These are phyloP conservation scores for Athene noctua DNA, from an alignment of 2,113 vertebrate genomes.

Conservation along the genomic window DNA sequence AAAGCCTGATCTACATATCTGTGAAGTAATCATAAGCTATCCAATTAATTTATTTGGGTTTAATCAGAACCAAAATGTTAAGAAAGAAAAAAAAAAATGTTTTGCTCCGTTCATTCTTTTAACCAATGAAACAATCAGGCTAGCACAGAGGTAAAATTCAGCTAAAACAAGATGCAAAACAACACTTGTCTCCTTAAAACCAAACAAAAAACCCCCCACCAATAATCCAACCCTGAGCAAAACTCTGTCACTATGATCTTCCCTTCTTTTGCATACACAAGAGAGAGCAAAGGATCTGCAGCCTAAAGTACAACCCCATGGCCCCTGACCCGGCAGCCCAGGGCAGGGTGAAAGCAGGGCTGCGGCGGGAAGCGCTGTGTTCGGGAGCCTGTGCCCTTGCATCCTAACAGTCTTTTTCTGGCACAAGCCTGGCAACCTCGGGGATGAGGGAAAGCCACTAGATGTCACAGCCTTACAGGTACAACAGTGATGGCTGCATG, in stretches of 20 bases:
- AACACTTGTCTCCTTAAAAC: not conserved
- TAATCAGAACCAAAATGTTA: not conserved
- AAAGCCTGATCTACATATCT: not conserved
- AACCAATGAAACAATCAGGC: not conserved
- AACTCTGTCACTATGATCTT: not conserved
- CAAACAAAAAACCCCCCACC: not conserved
- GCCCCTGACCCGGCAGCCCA: not conserved
- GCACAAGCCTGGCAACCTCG: not conserved
- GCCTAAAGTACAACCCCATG: not conserved
- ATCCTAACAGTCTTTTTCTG: rapidly evolving
- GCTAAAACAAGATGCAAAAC: not conserved
- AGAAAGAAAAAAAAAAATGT: not conserved
- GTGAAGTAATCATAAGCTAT: not conserved
- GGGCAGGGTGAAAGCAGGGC: not conserved
- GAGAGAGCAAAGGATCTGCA: not conserved
- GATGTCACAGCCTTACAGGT: not conserved
- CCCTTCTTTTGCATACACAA: not conserved
- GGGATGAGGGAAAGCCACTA: not conserved
- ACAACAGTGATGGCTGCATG: rapidly evolving
- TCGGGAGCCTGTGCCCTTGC: not conserved
- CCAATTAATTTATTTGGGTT: not conserved
- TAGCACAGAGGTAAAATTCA: not conserved
- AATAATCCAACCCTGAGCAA: not conserved
- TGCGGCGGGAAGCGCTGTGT: rapidly evolving
- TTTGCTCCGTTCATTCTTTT: not conserved